phyloP scores from a whole-genome alignment of 2,797 vertebrate species.

The Eupleurogrammus muticus region DNA sequence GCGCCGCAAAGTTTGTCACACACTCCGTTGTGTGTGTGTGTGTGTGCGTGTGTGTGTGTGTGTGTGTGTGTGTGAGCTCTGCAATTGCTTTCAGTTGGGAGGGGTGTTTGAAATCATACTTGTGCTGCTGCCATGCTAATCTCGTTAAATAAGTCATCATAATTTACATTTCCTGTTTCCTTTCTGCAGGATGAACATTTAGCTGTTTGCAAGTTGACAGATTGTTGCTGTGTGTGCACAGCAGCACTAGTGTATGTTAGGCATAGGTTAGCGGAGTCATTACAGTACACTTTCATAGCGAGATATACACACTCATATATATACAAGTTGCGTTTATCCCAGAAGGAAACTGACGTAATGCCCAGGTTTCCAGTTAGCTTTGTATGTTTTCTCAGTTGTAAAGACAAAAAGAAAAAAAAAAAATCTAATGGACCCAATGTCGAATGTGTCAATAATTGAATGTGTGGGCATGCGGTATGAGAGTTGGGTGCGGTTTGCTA shows the following conservation, averaged over 20 bases:
- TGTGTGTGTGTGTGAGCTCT: not conserved
- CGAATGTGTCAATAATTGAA: not conserved
- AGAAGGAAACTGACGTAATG: constrained; percentile 25
- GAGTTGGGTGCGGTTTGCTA: not conserved
- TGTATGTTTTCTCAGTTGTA: not conserved
- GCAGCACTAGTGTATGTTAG: constrained; percentile 6
- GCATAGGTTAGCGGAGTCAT: constrained; percentile 14
- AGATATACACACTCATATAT: constrained; percentile 1
- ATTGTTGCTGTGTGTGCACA: constrained; percentile 28
- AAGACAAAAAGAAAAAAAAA: not conserved
- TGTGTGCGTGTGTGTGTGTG: constrained; percentile 62
- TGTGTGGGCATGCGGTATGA: not conserved
- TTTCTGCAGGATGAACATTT: constrained; percentile 85
- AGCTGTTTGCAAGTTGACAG: constrained; percentile 83
- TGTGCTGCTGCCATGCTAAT: constrained; percentile 80
- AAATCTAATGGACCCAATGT: not conserved
- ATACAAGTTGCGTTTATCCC: constrained; percentile 9
- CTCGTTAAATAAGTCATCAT: constrained; percentile 81
- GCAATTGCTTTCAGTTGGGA: constrained; percentile 47
- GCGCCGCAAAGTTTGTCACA: constrained; percentile 77
- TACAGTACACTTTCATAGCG: constrained; percentile 17
- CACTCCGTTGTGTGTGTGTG: constrained; percentile 67
- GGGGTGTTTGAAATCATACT: constrained; percentile 77
- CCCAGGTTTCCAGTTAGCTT: constrained; percentile 17
- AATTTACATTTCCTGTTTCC: constrained; percentile 83